Evolutionary conservation across 2,797 vertebrate genomes (phyloP), one percentile per base, ranked within the genome.

Genomic region (Erethizon dorsatum): DNA sequence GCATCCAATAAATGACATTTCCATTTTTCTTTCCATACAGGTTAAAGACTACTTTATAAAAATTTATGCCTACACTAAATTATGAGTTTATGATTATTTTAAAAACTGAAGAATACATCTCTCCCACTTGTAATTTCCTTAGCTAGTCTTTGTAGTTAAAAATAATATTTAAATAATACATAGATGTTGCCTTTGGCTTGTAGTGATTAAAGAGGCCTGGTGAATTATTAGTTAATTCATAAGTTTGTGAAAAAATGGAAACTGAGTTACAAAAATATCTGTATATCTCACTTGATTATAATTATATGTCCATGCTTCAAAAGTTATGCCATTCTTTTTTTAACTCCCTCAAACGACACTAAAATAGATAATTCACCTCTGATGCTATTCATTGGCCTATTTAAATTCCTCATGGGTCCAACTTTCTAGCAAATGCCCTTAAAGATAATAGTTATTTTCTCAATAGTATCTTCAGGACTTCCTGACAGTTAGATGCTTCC

Each of bases 271-370:
- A 85, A 75, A 65, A 85, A 63, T 75, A 83, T 88, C 82, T 86
- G 41, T 83, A 12, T 33, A 82, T 94, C 56, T 95, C 85, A 61
- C 5, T 84, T 80, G 78, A 94, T 97, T 94, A 92, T 98, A 98
- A 96, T 96, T 97, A 97, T 69, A 90, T 90, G 94, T 97, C 97
- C 95, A 89, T 98, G 94, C 92, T 97, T 95, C 97, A 98, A 98
- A 98, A 98, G 97, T 96, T 96, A 97, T 97, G 96, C 96, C 96
- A 94, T 98, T 98, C 98, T n/a, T 97, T 98, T 98, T 96, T 98
- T 93, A 93, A 96, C 98, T 83, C 47, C 79, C 57, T 88, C 88
- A 88, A 86, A 82, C 47, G 88, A 63, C 7, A 50, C 52, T 24
- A 41, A 85, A 91, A 77, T 84, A 95, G 96, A 97, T 94, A 96